A percentile compares a stretch with the other conserved stretches of the same genome.
phyloP scores from a whole-genome alignment of 2,113 vertebrate genomes.

The Mungos mungo region DNA sequence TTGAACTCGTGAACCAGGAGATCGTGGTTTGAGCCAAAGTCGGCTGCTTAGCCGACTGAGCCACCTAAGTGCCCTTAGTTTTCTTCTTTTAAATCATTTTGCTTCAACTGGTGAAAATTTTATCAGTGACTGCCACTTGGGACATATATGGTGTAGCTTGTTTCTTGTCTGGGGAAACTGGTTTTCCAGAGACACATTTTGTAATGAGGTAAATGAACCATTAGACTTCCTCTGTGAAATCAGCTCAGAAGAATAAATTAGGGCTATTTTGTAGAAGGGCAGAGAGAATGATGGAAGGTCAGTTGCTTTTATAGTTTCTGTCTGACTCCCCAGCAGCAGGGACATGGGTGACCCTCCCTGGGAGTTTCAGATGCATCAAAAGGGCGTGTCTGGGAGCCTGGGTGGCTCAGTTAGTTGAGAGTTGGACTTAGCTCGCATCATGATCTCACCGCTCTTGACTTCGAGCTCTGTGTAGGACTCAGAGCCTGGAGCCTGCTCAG shows the following conservation, averaged over 20 bases:
- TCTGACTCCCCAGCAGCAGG: not conserved
- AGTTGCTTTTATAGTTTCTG: not conserved
- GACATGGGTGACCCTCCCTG: not conserved
- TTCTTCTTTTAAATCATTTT: not conserved
- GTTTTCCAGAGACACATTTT: not conserved
- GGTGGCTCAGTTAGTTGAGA: too few species aligned
- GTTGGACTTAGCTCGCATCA: too few species aligned
- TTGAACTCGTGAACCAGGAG: too few species aligned
- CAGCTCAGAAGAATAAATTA: not conserved
- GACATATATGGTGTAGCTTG: not conserved
- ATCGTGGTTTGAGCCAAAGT: too few species aligned
- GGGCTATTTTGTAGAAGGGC: not conserved
- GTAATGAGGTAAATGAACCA: not conserved
- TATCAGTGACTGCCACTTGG: not conserved
- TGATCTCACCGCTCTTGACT: too few species aligned
- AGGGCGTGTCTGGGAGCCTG: not conserved
- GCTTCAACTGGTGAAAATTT: not conserved
- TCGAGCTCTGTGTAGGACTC: too few species aligned
- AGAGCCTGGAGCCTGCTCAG: too few species aligned
- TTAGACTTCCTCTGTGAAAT: not conserved
- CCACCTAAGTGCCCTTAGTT: too few species aligned
- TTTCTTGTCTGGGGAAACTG: not conserved
- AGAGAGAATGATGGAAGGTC: not conserved
- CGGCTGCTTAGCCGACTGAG: too few species aligned
- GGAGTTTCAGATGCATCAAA: not conserved